Evolutionary conservation across 2,888 invertebrate species (phyloP).

Genomic region (Cylloceria caligata): DNA sequence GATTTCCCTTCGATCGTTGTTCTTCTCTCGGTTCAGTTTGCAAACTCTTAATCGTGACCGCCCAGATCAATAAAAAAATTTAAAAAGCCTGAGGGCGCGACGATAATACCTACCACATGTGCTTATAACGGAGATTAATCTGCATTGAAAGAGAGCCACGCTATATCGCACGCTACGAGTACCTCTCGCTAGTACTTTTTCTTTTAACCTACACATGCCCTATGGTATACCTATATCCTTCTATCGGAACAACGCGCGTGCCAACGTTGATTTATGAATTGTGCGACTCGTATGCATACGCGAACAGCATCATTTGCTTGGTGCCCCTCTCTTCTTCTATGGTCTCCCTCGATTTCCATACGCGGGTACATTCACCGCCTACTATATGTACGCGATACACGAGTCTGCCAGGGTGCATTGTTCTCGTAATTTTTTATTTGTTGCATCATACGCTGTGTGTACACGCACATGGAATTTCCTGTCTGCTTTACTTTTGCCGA

Average conservation of each 20-base stretch:
- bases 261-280: slow-evolving; percentile 72
- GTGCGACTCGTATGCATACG: slow-evolving; percentile 67
- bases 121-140: slow-evolving; percentile 67
- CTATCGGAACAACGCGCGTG: slow-evolving; percentile 69
- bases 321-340: slow-evolving; percentile 38
- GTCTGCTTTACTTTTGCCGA: slow-evolving; percentile 51
- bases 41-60: slow-evolving; percentile 21
- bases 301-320: slow-evolving; percentile 71
- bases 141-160: slow-evolving; percentile 69
- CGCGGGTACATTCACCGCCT: slow-evolving; percentile 51
- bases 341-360: slow-evolving; percentile 69
- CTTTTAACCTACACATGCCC: slow-evolving; percentile 40
- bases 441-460: slow-evolving; percentile 63
- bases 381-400: slow-evolving; percentile 50
- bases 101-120: slow-evolving; percentile 49
- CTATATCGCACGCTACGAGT: slow-evolving; percentile 57
- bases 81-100: slow-evolving; percentile 15
- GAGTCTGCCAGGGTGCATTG: slow-evolving; percentile 57
- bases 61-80: slow-evolving; percentile 25
- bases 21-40: slow-evolving; percentile 24
- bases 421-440: slow-evolving; percentile 64
- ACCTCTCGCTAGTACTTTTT: slow-evolving; percentile 63
- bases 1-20: slow-evolving; percentile 32
- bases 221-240: slow-evolving; percentile 53
- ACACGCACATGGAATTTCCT: slow-evolving; percentile 60